Percentiles rank a stretch among this genome's conserved stretches.
Conservation (phyloP, 2,797 vertebrate genomes). For the Crotalus adamanteus region DNA sequence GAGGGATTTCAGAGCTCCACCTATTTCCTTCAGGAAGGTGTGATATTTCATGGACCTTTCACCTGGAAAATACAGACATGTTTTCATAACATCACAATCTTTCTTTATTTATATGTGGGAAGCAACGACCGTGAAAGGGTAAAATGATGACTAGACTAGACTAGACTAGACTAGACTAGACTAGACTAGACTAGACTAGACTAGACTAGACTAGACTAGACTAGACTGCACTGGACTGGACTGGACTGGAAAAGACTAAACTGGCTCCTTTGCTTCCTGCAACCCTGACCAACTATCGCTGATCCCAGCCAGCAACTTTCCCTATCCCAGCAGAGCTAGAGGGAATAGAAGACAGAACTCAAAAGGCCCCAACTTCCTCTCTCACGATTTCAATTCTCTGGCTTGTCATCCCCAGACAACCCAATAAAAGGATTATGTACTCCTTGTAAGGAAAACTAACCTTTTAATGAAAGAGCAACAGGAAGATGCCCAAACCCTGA, state of each 20-base stretch:
- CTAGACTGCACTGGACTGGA: too few relatives aligned
- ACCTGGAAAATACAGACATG: not conserved
- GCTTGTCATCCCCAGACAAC: not conserved
- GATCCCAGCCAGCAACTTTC: not conserved
- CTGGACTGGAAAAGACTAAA: too few relatives aligned
- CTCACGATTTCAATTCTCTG: not conserved
- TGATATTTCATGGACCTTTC: not conserved
- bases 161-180: too few relatives aligned
- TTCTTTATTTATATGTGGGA: not conserved
- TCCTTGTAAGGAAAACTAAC: not conserved
- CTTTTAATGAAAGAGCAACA: not conserved
- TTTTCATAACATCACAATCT: not conserved
- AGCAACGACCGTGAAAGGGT: not conserved
- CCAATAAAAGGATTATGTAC: not conserved
- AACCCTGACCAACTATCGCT: not conserved
- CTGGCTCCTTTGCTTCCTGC: not conserved
- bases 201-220: too few relatives aligned
- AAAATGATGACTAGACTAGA: not conserved
- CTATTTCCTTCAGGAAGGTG: not conserved
- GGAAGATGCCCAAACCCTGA: not conserved
- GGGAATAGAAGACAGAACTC: not conserved
- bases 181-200: too few relatives aligned
- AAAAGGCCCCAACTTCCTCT: not conserved
- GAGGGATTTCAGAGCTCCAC: not conserved
- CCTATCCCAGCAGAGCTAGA: not conserved